These are phyloP conservation scores for Eurosta solidaginis DNA, from an alignment of 1,140 invertebrate genomes.

Conservation along the genomic window DNA sequence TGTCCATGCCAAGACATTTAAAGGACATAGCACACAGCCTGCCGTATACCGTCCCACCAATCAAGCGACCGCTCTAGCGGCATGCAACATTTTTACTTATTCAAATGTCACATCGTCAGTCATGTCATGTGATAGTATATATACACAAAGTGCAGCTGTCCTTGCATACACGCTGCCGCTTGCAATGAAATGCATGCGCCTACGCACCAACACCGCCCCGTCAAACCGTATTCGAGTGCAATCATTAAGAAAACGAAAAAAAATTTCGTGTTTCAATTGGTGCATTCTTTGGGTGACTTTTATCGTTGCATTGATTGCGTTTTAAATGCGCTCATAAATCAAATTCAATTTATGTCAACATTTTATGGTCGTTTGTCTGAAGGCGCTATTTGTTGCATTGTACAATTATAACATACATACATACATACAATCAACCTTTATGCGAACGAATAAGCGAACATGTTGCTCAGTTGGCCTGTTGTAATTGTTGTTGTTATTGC, in stretches of 20 bases:
- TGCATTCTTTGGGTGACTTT: constrained; percentile 26
- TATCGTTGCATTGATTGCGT: constrained; percentile 39
- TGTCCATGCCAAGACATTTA: constrained; percentile 1
- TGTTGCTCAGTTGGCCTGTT: background rate
- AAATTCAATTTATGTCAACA: constrained; percentile 41
- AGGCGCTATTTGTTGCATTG: constrained; percentile 37
- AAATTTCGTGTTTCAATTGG: constrained; percentile 13
- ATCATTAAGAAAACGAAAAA: too few relatives aligned
- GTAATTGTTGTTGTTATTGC: background rate
- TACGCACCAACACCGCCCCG: background rate
- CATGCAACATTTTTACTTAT: constrained; percentile 30
- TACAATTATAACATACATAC: too few relatives aligned
- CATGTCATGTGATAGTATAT: background rate
- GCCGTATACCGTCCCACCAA: background rate
- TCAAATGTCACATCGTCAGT: constrained; percentile 24
- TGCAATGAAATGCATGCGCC: background rate
- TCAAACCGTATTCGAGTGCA: background rate
- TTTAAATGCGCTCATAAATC: constrained; percentile 42
- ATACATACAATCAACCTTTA: background rate
- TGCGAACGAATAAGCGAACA: background rate
- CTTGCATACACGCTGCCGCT: background rate
- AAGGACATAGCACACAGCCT: background rate
- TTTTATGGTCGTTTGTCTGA: constrained; percentile 40
- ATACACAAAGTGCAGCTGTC: background rate
- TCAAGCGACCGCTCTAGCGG: background rate